Evolutionary conservation across 1,140 invertebrate genomes (phyloP), one percentile per base, ranked within the genome.

Genomic region (Leptinotarsa defecta): DNA sequence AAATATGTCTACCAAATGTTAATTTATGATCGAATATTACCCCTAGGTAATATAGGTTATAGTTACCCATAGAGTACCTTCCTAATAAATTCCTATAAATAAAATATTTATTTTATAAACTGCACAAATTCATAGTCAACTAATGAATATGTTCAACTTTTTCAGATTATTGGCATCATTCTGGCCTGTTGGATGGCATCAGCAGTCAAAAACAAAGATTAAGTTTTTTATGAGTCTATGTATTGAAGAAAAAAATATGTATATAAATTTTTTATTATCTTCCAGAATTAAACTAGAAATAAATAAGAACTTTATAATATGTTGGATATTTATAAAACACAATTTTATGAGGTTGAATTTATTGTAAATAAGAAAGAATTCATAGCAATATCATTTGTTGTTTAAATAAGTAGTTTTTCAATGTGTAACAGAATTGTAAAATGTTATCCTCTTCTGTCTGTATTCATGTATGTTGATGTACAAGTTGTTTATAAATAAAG

Each of bases 131-230:
- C 13, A 22, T 65, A 65, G 1, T 20, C 2, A 13, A 19, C 17
- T 22, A 65, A 65, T 65, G 20, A 17, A n/a, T n/a, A 57, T 57
- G 20, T 65, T 62, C 17, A 62, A n/a, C 11, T 62, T 24, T 75
- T 75, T 61, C 65, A 83, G 81, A 68, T 83, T 27, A 84, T 88
- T 78, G 90, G 90, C 77, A 89, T 91, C 15, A 81, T 89, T 6
- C 82, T 91, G 48, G 89, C 89, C 20, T 90, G 88, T 78, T 90
- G 87, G 76, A 83, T 91, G 75, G 89, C 89, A 67, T 85, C 85
- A 22, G 86, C 87, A 3, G 88, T 91, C 69, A 89, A 89, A 80
- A 88, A 85, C 64, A 78, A 76, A 57, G 76, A 80, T 71, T 80
- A 57, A 76, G 65, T 69, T 57, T 57, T 57, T 62, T 65, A 69